A percentile compares a stretch with the other conserved stretches of the same genome.
These are phyloP conservation scores for Anadara kagoshimensis DNA, from an alignment of 1,140 invertebrate genomes.

Conservation along the genomic window DNA sequence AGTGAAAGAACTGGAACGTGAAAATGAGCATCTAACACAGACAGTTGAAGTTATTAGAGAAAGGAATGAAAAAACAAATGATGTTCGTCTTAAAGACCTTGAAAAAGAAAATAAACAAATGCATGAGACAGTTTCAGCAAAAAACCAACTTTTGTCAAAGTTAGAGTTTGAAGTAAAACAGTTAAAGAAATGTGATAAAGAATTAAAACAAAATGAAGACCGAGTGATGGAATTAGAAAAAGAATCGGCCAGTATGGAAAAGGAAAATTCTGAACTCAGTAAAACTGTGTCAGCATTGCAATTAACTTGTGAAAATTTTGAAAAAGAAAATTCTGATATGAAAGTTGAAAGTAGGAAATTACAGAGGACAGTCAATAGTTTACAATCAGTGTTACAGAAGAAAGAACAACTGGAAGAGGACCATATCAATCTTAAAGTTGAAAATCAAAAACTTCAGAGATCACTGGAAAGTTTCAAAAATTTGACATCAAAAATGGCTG, in stretches of 20 bases:
- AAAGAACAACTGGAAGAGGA: conserved; percentile 76
- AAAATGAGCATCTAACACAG: conserved; percentile 73
- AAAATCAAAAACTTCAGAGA: conserved; percentile 72
- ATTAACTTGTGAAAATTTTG: conserved; percentile 72
- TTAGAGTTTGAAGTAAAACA: conserved; percentile 74
- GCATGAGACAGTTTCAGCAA: conserved; percentile 63
- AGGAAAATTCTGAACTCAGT: conserved; percentile 72
- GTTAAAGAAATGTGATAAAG: conserved; percentile 66
- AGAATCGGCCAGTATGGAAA: conserved; percentile 70
- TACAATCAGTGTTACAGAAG: conserved; percentile 71
- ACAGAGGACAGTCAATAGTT: conserved; percentile 71
- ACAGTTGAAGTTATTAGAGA: conserved; percentile 72
- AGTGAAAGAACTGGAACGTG: conserved; percentile 73
- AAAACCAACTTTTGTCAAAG: conserved; percentile 68
- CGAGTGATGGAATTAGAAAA: conserved; percentile 71
- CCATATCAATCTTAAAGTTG: conserved; percentile 70
- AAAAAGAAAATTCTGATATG: conserved; percentile 78
- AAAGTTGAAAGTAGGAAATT: conserved; percentile 76
- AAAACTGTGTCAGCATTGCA: conserved; percentile 68
- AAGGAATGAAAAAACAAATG: conserved; percentile 74
- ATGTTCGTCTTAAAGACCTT: conserved; percentile 72
- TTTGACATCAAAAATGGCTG: conserved; percentile 60
- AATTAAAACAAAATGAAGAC: conserved; percentile 68
- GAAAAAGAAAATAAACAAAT: conserved; percentile 74
- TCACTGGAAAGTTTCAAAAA: conserved; percentile 68